Conservation (phyloP, 2,888 invertebrate species). For the Dryobota labecula region DNA sequence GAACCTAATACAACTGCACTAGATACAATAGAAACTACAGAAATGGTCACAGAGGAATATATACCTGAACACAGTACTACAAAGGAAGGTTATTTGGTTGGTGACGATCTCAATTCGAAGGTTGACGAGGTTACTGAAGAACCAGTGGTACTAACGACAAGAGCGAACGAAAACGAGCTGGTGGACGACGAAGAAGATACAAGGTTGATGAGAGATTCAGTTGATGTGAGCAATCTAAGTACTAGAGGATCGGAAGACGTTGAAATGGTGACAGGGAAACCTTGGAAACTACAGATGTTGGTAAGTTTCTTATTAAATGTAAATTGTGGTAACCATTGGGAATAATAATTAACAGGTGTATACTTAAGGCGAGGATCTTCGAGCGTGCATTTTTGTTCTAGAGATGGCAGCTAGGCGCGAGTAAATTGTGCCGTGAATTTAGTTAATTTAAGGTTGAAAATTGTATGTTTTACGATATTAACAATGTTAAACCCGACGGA, state of each 20-base stretch:
- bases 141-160: slow-evolving; percentile 46
- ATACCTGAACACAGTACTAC: slow-evolving; percentile 45
- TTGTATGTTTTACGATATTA: too few species aligned
- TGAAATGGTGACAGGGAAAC: slow-evolving; percentile 69
- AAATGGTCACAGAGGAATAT: slow-evolving; percentile 8
- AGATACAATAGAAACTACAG: neutral
- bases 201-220: slow-evolving; percentile 73
- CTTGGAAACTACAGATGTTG: slow-evolving; percentile 37
- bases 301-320: slow-evolving; percentile 61
- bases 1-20: neutral
- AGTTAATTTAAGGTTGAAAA: too few species aligned
- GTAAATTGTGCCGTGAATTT: too few species aligned
- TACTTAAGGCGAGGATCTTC: too few species aligned
- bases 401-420: too few species aligned
- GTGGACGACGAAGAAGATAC: slow-evolving; percentile 52
- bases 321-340: neutral
- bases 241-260: slow-evolving; percentile 74
- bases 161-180: slow-evolving; percentile 44
- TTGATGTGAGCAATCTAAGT: slow-evolving; percentile 76
- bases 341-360: too few species aligned
- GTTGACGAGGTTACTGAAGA: slow-evolving; percentile 17
- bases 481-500: too few species aligned
- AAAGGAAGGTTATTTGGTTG: slow-evolving; percentile 61
- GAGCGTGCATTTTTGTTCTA: too few species aligned
- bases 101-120: slow-evolving; percentile 26